Conservation (phyloP, 2,113 vertebrate species). For the Solenodon paradoxus region DNA sequence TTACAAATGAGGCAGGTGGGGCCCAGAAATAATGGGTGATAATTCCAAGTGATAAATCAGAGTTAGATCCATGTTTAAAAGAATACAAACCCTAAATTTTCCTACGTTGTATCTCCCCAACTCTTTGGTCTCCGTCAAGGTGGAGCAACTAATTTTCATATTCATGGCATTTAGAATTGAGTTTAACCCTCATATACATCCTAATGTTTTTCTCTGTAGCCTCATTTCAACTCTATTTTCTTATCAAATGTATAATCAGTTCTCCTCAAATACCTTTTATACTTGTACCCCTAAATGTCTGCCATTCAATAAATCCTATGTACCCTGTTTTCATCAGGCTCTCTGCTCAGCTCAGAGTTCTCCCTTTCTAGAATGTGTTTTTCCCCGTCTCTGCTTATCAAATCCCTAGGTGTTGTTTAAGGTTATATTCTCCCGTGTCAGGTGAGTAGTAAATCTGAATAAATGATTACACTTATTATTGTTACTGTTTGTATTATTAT, state of each 20-base stretch:
- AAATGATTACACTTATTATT: neutral
- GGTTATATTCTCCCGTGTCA: neutral
- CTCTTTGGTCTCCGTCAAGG: neutral
- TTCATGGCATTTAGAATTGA: neutral
- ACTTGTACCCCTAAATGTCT: neutral
- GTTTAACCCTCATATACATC: neutral
- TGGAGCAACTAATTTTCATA: neutral
- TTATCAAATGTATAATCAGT: neutral
- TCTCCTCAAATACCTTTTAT: conserved; percentile 2
- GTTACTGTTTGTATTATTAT: neutral
- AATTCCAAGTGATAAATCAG: neutral
- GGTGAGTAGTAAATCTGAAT: neutral
- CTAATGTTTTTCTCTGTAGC: neutral
- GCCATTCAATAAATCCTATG: neutral
- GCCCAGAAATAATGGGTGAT: neutral
- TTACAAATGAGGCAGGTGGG: neutral
- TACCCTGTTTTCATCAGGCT: neutral
- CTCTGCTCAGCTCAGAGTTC: neutral
- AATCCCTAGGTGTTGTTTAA: neutral
- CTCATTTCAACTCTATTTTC: neutral
- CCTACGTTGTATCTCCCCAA: neutral
- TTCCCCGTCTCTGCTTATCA: neutral
- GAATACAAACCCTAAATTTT: neutral
- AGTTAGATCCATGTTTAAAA: neutral
- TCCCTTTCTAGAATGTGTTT: neutral